phyloP scores from a whole-genome alignment of 2,113 vertebrate species.

The Nematolebias whitei region DNA sequence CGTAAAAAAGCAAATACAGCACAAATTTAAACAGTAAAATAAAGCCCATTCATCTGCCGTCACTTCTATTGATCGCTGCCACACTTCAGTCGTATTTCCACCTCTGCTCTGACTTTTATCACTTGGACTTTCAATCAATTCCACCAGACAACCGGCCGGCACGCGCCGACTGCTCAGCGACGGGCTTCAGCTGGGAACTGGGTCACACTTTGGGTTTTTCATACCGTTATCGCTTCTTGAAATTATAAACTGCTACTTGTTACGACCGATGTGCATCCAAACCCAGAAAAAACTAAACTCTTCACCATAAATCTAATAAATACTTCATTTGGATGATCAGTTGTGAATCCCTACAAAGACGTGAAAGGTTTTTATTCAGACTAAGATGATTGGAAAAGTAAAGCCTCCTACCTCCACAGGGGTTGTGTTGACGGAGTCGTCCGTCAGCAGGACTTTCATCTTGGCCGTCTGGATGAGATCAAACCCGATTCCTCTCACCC shows the following conservation, averaged over 20 bases:
- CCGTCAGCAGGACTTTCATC: conserved; percentile 78
- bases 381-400: too few relatives aligned
- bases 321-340: too few relatives aligned
- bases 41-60: background rate
- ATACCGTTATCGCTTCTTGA: background rate
- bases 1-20: background rate
- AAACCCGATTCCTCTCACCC: conserved; percentile 85
- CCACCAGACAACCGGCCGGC: too few relatives aligned
- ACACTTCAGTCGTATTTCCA: background rate
- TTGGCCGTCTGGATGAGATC: conserved; percentile 87
- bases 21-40: background rate
- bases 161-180: too few relatives aligned
- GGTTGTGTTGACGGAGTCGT: conserved; percentile 27
- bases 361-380: too few relatives aligned
- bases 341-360: too few relatives aligned
- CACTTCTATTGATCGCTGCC: background rate
- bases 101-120: background rate
- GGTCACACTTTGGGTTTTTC: background rate
- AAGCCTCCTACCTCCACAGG: conserved; percentile 63
- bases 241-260: background rate
- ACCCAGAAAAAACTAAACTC: too few relatives aligned
- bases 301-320: too few relatives aligned
- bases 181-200: too few relatives aligned
- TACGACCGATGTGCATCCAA: too few relatives aligned
- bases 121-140: background rate